Percentiles rank a stretch among this genome's conserved stretches.
phyloP scores from a whole-genome alignment of 2,888 invertebrate species.

The Sthenelais limicola region DNA sequence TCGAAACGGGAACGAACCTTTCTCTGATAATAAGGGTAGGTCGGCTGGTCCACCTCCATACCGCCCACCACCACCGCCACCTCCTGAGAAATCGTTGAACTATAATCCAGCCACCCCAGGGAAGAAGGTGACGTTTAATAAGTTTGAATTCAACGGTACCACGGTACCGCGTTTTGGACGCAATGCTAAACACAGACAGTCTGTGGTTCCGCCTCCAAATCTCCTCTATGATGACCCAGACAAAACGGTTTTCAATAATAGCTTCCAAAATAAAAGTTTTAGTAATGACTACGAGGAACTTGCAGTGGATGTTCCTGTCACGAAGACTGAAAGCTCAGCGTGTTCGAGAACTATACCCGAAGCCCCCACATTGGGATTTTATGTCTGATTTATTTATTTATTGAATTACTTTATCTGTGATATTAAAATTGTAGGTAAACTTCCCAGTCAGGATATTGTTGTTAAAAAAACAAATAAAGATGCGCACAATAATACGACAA shows the following conservation, averaged over 20 bases:
- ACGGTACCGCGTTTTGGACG: conserved; percentile 24
- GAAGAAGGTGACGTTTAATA: not conserved
- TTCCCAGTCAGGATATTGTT: too few species aligned
- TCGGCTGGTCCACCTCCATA: conserved; percentile 3
- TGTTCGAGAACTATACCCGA: not conserved
- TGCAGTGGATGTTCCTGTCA: conserved; percentile 14
- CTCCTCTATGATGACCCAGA: not conserved
- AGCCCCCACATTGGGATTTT: conserved; percentile 16
- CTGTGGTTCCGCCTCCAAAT: conserved; percentile 12
- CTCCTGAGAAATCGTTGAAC: not conserved
- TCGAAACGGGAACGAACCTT: not conserved
- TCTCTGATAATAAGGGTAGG: not conserved
- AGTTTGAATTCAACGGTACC: conserved; percentile 4
- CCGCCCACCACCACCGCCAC: not conserved
- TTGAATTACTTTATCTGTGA: not conserved
- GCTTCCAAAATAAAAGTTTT: not conserved
- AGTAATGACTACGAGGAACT: conserved; percentile 19
- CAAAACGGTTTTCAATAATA: not conserved
- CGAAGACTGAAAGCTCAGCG: not conserved
- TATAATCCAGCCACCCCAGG: conserved; percentile 7
- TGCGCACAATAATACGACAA: too few species aligned
- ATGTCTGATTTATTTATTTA: conserved; percentile 25
- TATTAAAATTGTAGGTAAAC: too few species aligned
- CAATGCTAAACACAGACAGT: conserved; percentile 8
- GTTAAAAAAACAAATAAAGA: too few species aligned